These are phyloP conservation scores for Cephus runcator DNA, from an alignment of 2,888 invertebrate genomes.

Conservation along the genomic window DNA sequence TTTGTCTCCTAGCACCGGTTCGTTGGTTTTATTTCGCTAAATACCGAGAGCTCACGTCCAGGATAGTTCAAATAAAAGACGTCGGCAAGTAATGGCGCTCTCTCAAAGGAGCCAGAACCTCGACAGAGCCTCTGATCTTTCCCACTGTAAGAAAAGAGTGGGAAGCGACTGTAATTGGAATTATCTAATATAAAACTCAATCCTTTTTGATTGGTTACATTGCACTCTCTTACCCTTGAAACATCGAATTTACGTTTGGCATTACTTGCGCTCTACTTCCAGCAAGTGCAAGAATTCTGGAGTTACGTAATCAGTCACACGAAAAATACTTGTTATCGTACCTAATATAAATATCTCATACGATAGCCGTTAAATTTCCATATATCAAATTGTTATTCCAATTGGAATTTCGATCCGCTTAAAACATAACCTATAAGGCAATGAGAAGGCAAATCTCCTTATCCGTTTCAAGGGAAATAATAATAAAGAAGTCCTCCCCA, in stretches of 20 bases:
- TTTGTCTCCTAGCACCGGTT: conserved; percentile 28
- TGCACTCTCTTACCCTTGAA: conserved; percentile 17
- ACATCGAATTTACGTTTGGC: neutral
- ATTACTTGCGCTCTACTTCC: neutral
- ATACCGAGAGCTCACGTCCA: conserved; percentile 13
- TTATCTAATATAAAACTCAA: conserved; percentile 31
- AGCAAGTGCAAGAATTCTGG: neutral
- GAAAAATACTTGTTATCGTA: neutral
- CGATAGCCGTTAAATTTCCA: neutral
- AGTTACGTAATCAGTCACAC: too few species aligned
- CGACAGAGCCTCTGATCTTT: conserved; percentile 35
- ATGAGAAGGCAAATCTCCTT: neutral
- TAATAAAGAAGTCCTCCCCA: neutral
- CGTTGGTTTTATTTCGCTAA: conserved; percentile 22
- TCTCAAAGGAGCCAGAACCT: conserved; percentile 35
- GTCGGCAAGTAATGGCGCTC: conserved; percentile 28
- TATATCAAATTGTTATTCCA: neutral
- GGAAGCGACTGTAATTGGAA: conserved; percentile 41
- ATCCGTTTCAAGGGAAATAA: neutral
- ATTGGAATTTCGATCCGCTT: neutral
- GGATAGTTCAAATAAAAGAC: conserved; percentile 17
- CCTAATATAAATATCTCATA: neutral
- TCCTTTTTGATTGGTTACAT: conserved; percentile 30
- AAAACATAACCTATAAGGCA: neutral
- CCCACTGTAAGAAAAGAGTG: conserved; percentile 23